Conservation (phyloP, 2,797 vertebrate genomes). For the Echeneis naucrates region DNA sequence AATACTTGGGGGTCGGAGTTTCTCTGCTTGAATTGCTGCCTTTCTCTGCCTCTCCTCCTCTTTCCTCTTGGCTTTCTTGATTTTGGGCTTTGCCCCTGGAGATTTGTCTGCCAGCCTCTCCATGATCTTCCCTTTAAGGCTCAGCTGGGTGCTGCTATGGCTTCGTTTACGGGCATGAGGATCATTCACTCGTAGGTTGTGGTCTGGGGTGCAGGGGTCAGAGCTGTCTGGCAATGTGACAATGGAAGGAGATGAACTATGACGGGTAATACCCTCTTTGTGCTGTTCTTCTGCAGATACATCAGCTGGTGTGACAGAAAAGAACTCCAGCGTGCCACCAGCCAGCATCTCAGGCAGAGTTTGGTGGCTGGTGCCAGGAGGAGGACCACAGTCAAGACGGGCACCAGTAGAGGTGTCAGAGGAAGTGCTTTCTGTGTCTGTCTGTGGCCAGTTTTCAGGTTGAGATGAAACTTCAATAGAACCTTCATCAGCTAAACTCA, state of each 20-base stretch:
- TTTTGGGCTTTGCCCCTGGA: constrained; percentile 95
- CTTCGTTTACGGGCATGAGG: constrained; percentile 90
- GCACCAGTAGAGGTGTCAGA: constrained; percentile 76
- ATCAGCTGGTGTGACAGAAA: constrained; percentile 80
- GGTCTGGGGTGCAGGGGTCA: constrained; percentile 76
- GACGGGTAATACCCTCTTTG: constrained; percentile 86
- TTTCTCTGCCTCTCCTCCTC: constrained; percentile 88
- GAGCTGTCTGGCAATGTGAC: constrained; percentile 85
- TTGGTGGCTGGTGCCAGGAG: constrained; percentile 73
- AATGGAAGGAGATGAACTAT: constrained; percentile 95
- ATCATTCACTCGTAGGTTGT: constrained; percentile 81
- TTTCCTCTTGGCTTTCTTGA: constrained; percentile 92
- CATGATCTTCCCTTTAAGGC: constrained; percentile 93
- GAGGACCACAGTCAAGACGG: constrained; percentile 67
- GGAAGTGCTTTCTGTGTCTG: constrained; percentile 84
- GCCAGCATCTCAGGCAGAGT: constrained; percentile 85
- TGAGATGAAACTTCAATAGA: constrained; percentile 64
- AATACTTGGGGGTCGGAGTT: constrained; percentile 89
- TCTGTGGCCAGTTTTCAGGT: constrained; percentile 82
- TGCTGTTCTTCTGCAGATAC: constrained; percentile 67
- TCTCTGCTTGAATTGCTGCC: constrained; percentile 88
- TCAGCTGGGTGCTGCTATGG: constrained; percentile 97
- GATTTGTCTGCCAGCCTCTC: constrained; percentile 93
- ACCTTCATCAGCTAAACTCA: constrained; percentile 83
- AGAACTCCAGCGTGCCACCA: constrained; percentile 87